Percentiles rank a stretch among this genome's conserved stretches.
These are phyloP conservation scores for Eospalax fontanierii DNA, from an alignment of 2,797 vertebrate species.

Conservation along the genomic window DNA sequence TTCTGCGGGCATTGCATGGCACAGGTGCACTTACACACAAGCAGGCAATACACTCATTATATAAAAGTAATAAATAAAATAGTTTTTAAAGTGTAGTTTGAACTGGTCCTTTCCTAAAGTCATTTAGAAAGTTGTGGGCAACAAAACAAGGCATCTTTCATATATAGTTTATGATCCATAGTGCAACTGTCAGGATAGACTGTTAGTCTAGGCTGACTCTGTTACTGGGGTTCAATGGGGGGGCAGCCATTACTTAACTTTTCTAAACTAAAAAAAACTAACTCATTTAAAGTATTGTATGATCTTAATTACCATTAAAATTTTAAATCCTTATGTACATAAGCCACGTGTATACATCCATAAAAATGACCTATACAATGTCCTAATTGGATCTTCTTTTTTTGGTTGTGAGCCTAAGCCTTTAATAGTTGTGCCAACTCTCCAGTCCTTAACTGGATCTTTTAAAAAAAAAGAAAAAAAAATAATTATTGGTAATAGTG, in stretches of 20 bases:
- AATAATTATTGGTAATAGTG: not conserved
- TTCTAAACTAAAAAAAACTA: not conserved
- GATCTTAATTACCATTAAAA: not conserved
- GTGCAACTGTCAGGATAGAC: not conserved
- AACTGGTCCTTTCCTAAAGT: not conserved
- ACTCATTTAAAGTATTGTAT: not conserved
- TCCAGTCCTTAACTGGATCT: not conserved
- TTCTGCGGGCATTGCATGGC: too few relatives aligned
- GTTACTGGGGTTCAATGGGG: not conserved
- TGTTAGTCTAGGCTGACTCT: not conserved
- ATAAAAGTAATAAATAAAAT: too few relatives aligned
- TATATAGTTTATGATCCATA: not conserved
- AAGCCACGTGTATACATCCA: not conserved
- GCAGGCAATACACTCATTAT: too few relatives aligned
- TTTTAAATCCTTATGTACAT: conserved; percentile 22
- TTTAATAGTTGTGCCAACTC: too few relatives aligned
- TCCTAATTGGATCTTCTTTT: not conserved
- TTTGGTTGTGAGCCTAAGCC: too few relatives aligned
- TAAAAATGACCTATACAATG: not conserved
- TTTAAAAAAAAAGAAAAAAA: not conserved
- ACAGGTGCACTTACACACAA: too few relatives aligned
- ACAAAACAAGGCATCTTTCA: not conserved
- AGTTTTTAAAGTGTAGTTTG: not conserved
- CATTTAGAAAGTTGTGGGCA: not conserved
- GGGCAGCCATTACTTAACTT: not conserved